Conservation (phyloP, 2,888 invertebrate species). For the Dicranocentrus wangi region DNA sequence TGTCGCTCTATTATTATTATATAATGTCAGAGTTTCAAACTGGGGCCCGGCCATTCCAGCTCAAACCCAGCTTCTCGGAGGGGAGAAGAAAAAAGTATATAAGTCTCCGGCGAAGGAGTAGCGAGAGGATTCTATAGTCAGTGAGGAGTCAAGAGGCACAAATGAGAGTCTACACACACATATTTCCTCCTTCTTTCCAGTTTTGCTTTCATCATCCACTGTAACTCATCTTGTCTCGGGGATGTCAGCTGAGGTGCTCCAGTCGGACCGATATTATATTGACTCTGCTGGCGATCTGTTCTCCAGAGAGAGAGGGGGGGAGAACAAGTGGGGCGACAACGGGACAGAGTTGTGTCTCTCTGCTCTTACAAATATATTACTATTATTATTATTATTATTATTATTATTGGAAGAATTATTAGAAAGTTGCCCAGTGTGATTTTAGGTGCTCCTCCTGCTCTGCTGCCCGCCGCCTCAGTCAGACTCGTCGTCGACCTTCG, state of each 20-base stretch:
- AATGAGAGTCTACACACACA: slow-evolving; percentile 41
- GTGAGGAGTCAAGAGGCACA: slow-evolving; percentile 43
- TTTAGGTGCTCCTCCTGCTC: neutral
- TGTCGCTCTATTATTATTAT: slow-evolving; percentile 40
- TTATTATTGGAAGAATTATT: no score
- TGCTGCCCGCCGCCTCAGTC: neutral
- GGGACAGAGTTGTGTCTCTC: no score
- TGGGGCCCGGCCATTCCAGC: neutral
- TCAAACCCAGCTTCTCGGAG: neutral
- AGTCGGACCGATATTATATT: slow-evolving; percentile 35
- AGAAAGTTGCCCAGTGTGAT: slow-evolving; percentile 30
- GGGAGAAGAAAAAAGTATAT: no score
- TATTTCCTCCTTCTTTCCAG: no score
- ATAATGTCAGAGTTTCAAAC: neutral
- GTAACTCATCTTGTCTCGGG: slow-evolving; percentile 45
- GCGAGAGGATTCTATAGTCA: neutral
- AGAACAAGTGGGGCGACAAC: no score
- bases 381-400: no score
- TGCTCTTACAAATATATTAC: slow-evolving; percentile 48
- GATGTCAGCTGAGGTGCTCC: slow-evolving; percentile 46
- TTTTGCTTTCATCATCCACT: slow-evolving; percentile 32
- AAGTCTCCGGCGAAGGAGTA: neutral
- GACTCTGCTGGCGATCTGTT: no score
- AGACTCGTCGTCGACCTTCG: no score
- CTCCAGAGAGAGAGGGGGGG: no score